These are phyloP conservation scores for Taenioides sp. DNA, from an alignment of 2,797 vertebrate genomes.

Conservation along the genomic window DNA sequence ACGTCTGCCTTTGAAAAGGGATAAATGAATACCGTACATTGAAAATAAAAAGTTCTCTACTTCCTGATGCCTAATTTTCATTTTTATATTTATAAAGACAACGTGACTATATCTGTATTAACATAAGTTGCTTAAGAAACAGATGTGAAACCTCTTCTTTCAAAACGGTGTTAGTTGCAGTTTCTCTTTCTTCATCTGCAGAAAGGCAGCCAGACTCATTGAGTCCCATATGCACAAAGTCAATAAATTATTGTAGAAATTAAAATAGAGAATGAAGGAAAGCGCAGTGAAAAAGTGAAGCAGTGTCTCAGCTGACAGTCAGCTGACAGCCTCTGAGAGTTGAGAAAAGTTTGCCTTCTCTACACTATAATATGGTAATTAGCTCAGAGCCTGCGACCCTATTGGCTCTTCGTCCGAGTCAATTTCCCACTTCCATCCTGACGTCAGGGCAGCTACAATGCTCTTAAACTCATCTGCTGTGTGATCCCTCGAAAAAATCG, in stretches of 20 bases:
- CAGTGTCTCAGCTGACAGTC: conserved; percentile 88
- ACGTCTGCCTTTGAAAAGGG: background rate
- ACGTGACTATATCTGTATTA: background rate
- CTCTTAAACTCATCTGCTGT: conserved; percentile 95
- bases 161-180: background rate
- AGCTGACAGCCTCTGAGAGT: conserved; percentile 92
- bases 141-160: background rate
- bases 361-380: conserved; percentile 89
- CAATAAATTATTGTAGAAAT: background rate
- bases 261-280: background rate
- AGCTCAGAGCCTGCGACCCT: conserved; percentile 72
- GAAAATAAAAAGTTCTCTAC: background rate
- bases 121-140: background rate
- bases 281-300: conserved; percentile 60
- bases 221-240: background rate
- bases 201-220: background rate
- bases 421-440: conserved; percentile 83
- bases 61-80: background rate
- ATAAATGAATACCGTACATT: background rate
- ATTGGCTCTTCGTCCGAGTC: conserved; percentile 87
- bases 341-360: conserved; percentile 89
- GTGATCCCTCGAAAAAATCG: conserved; percentile 87
- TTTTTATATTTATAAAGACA: background rate
- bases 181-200: background rate
- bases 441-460: conserved; percentile 90